These are phyloP conservation scores for Leucophenga varia DNA, from an alignment of 1,140 invertebrate genomes.

Conservation along the genomic window DNA sequence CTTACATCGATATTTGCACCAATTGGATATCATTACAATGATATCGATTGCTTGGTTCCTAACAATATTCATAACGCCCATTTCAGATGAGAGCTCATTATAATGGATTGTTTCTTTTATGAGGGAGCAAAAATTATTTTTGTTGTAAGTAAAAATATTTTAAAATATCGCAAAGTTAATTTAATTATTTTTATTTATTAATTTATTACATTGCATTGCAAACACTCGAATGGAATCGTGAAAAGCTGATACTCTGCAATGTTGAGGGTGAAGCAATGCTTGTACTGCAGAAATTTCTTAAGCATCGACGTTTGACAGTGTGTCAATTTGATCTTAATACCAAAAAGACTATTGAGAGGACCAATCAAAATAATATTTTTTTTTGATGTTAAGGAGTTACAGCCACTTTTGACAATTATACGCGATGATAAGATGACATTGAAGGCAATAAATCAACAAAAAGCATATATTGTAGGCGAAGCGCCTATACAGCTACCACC, in stretches of 20 bases:
- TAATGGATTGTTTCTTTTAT: slow-evolving; percentile 98
- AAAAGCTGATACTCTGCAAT: slow-evolving; percentile 77
- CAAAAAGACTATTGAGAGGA: slow-evolving; percentile 86
- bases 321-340: slow-evolving; percentile 88
- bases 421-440: slow-evolving; percentile 43
- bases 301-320: slow-evolving; percentile 91
- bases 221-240: slow-evolving; percentile 86
- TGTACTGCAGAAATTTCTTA: slow-evolving; percentile 82
- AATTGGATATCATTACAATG: slow-evolving; percentile 91
- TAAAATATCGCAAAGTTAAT: neutral
- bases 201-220: slow-evolving; percentile 81
- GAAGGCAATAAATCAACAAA: slow-evolving; percentile 35
- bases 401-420: slow-evolving; percentile 59
- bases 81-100: slow-evolving; percentile 97
- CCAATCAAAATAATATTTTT: slow-evolving; percentile 70
- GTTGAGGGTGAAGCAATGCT: slow-evolving; percentile 98
- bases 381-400: slow-evolving; percentile 75
- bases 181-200: too few relatives aligned
- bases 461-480: slow-evolving; percentile 32
- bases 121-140: slow-evolving; percentile 98
- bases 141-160: slow-evolving; percentile 63
- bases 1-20: slow-evolving; percentile 80
- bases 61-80: slow-evolving; percentile 94
- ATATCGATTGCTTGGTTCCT: slow-evolving; percentile 98
- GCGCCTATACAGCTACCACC: slow-evolving; percentile 32